These are phyloP conservation scores for Coptodon rendalli DNA, from an alignment of 2,113 vertebrate species.

Conservation along the genomic window DNA sequence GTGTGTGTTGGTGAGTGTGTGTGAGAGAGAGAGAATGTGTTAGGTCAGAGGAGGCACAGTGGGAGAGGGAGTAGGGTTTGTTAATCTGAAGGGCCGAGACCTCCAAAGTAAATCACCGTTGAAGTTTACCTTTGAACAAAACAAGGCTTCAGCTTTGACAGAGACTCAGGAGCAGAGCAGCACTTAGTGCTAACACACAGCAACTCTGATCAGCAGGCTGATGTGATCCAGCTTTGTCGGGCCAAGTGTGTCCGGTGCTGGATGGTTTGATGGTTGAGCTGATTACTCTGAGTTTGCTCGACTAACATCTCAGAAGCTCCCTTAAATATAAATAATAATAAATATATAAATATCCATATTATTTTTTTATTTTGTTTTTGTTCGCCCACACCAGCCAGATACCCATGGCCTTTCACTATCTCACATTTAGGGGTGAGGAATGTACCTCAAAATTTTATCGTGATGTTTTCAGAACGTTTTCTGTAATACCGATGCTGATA, in stretches of 20 bases:
- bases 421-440: not conserved
- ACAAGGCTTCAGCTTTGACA: not conserved
- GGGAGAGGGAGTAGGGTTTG: not conserved
- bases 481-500: not conserved
- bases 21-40: not conserved
- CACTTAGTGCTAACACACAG: not conserved
- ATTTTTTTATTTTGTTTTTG: not conserved
- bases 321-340: not conserved
- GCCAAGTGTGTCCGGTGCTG: not conserved
- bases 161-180: not conserved
- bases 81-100: not conserved
- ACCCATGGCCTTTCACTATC: not conserved
- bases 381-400: not conserved
- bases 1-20: not conserved
- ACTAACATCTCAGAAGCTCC: not conserved
- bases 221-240: not conserved
- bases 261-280: not conserved
- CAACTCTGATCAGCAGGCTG: not conserved
- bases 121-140: not conserved
- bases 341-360: not conserved
- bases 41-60: constrained; percentile 20
- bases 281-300: not conserved
- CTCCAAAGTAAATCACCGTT: not conserved
- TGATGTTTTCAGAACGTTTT: not conserved
- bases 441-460: not conserved